Conservation (phyloP, 2,888 invertebrate species). For the Mycogona germanica region DNA sequence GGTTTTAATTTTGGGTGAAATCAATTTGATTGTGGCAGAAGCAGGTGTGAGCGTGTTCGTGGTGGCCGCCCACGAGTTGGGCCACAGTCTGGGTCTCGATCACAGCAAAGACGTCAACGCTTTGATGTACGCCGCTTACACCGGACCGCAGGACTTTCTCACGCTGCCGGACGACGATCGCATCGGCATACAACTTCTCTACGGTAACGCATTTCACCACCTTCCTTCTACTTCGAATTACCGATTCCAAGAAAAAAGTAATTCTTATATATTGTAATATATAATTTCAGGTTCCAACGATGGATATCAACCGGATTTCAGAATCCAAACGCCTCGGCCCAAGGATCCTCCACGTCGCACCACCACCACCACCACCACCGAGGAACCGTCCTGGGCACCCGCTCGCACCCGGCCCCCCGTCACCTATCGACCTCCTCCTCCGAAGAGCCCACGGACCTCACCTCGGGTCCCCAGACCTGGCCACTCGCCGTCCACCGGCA, state of each 20-base stretch:
- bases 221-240: not conserved
- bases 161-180: slow-evolving; percentile 72
- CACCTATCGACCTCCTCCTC: too few species aligned
- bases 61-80: slow-evolving; percentile 86
- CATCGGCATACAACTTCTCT: slow-evolving; percentile 72
- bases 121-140: slow-evolving; percentile 88
- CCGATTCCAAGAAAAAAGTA: too few species aligned
- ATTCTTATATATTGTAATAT: not conserved
- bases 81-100: slow-evolving; percentile 77
- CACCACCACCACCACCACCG: too few species aligned
- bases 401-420: too few species aligned
- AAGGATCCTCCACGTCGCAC: not conserved
- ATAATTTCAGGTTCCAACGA: not conserved
- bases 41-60: slow-evolving; percentile 61
- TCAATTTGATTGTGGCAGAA: too few species aligned
- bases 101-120: slow-evolving; percentile 76
- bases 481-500: not conserved
- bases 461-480: too few species aligned
- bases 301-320: not conserved
- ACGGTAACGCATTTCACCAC: slow-evolving; percentile 31
- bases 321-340: not conserved
- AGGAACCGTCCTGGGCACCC: too few species aligned
- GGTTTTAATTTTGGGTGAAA: too few species aligned
- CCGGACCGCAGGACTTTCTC: slow-evolving; percentile 47
- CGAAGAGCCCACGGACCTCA: too few species aligned